A percentile compares a stretch with the other conserved stretches of the same genome.
phyloP scores from a whole-genome alignment of 2,113 vertebrate species.

The Puma concolor region DNA sequence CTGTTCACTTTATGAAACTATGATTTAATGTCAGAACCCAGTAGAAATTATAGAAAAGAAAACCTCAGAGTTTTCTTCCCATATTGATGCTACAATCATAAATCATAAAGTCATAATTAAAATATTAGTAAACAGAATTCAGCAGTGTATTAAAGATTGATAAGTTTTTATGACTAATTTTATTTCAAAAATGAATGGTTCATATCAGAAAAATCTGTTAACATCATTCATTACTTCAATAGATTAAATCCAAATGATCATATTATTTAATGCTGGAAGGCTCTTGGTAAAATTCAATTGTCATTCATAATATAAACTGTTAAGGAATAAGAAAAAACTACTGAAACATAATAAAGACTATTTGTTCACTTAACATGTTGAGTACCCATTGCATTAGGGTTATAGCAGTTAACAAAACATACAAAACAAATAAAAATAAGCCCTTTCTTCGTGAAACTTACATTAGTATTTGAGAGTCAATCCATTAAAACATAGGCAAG shows the following conservation, averaged over 20 bases:
- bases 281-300: constrained; percentile 14
- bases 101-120: neutral
- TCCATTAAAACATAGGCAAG: neutral
- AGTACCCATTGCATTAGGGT: neutral
- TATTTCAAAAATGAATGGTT: neutral
- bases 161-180: neutral
- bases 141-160: neutral
- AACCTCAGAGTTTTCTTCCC: neutral
- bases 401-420: neutral
- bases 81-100: neutral
- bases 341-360: neutral
- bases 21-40: constrained; percentile 11
- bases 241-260: neutral
- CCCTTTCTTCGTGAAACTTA: neutral
- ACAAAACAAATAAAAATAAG: neutral
- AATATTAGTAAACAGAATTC: neutral
- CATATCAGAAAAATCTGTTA: neutral
- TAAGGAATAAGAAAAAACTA: neutral
- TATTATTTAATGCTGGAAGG: neutral
- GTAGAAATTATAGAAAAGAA: constrained; percentile 13
- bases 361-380: neutral
- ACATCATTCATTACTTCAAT: neutral
- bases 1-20: neutral
- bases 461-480: neutral
- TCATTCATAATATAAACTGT: neutral